A percentile compares a stretch with the other conserved stretches of the same genome.
phyloP scores from a whole-genome alignment of 2,888 invertebrate species.

The Gastrophysa polygoni region DNA sequence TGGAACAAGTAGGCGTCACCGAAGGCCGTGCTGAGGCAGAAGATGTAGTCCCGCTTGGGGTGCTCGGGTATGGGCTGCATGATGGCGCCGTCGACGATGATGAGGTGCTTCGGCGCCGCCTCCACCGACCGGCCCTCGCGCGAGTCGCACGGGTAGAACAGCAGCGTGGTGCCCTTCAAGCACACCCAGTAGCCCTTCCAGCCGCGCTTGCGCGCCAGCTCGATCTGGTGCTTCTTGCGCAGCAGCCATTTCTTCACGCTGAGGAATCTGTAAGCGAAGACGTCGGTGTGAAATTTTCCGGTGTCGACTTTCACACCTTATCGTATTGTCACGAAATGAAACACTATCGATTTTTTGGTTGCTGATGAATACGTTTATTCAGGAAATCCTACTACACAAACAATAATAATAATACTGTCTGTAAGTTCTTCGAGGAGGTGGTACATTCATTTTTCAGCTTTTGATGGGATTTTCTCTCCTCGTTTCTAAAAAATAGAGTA shows the following conservation, averaged over 20 bases:
- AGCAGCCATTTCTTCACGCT: constrained; percentile 98
- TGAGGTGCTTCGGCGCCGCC: constrained; percentile 92
- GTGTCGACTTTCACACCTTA: too few relatives aligned
- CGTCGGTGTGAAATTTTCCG: too few relatives aligned
- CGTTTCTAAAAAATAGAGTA: too few relatives aligned
- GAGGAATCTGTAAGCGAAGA: constrained; percentile 74
- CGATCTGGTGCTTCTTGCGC: constrained; percentile 95
- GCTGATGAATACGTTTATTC: too few relatives aligned
- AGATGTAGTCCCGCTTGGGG: constrained; percentile 96
- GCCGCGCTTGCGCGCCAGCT: constrained; percentile 91
- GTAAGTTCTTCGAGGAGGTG: too few relatives aligned
- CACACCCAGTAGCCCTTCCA: constrained; percentile 99
- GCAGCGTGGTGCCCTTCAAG: constrained; percentile 92
- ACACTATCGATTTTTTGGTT: too few relatives aligned
- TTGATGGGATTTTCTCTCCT: too few relatives aligned
- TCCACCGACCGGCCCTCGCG: constrained; percentile 89
- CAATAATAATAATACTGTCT: too few relatives aligned
- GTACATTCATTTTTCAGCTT: too few relatives aligned
- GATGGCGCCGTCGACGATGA: constrained; percentile 95
- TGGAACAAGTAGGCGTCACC: constrained; percentile 98
- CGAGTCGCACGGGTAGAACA: constrained; percentile 95
- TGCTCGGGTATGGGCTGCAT: constrained; percentile 99
- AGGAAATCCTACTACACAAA: too few relatives aligned
- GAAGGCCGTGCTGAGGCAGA: constrained; percentile 97
- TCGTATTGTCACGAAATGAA: too few relatives aligned